A percentile compares a stretch with the other conserved stretches of the same genome.
Evolutionary conservation across 2,797 vertebrate genomes (phyloP).

Genomic region (Anabacerthia variegaticeps): DNA sequence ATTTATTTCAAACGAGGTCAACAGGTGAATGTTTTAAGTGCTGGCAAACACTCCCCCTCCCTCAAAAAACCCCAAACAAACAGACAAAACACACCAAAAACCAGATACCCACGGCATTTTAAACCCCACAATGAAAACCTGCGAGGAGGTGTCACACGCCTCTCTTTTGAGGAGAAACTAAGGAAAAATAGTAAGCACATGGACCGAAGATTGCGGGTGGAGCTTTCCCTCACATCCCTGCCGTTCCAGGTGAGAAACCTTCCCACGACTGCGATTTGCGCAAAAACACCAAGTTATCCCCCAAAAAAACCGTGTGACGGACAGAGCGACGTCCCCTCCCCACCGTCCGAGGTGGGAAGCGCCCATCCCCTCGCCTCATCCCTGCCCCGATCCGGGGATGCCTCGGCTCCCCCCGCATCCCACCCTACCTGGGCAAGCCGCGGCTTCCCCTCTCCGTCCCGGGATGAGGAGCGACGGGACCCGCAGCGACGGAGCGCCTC

Average conservation of each 20-base stretch:
- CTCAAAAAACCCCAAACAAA: no score
- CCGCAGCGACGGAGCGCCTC: neutral
- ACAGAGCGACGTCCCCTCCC: neutral
- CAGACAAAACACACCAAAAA: neutral
- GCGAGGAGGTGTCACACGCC: neutral
- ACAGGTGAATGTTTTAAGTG: neutral
- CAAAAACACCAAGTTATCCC: neutral
- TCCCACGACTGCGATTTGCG: neutral
- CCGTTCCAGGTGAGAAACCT: neutral
- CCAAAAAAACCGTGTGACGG: neutral
- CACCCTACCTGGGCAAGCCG: neutral
- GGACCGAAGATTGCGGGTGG: neutral
- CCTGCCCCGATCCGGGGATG: neutral
- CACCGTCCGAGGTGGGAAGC: no score
- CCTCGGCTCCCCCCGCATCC: neutral
- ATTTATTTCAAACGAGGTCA: neutral
- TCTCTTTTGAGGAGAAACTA: neutral
- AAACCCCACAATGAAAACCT: neutral
- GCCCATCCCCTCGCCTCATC: neutral
- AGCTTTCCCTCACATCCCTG: neutral
- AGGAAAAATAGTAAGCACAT: neutral
- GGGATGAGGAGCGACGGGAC: neutral
- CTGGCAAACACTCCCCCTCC: fast-evolving
- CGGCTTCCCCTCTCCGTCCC: neutral
- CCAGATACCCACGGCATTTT: neutral